Evolutionary conservation across 2,797 vertebrate species (phyloP).

Genomic region (Ibycter americanus): DNA sequence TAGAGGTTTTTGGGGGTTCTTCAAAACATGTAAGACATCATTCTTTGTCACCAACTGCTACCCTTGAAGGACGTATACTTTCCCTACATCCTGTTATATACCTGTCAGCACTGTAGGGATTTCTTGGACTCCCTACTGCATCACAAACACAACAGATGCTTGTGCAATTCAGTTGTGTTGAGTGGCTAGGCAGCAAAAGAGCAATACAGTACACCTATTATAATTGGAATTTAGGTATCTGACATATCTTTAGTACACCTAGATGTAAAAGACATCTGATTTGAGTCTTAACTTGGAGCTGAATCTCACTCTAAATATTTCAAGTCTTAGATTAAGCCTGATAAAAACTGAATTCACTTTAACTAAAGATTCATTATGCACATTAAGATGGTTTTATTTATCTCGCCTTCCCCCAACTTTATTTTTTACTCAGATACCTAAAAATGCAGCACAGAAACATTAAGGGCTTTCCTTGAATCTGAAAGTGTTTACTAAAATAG

Average conservation of each 20-base stretch:
- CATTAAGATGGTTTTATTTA: background rate
- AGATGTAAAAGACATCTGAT: background rate
- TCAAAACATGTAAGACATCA: background rate
- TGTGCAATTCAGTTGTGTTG: background rate
- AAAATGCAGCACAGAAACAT: background rate
- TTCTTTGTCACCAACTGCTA: background rate
- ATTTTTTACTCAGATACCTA: background rate
- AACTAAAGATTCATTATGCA: background rate
- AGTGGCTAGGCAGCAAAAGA: background rate
- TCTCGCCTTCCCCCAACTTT: background rate
- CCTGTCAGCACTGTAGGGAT: background rate
- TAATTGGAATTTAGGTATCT: background rate
- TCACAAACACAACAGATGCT: background rate
- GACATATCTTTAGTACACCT: background rate
- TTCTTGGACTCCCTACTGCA: background rate
- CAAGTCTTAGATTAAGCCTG: background rate
- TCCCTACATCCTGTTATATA: background rate
- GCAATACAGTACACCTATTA: background rate
- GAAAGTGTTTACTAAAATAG: background rate
- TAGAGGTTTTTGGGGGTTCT: background rate
- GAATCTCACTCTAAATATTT: background rate
- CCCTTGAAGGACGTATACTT: background rate
- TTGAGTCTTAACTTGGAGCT: background rate
- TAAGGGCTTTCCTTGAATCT: background rate
- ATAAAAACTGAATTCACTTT: background rate